Evolutionary conservation across 2,797 vertebrate species (phyloP).

Genomic region (Tauraco hartlaubi): DNA sequence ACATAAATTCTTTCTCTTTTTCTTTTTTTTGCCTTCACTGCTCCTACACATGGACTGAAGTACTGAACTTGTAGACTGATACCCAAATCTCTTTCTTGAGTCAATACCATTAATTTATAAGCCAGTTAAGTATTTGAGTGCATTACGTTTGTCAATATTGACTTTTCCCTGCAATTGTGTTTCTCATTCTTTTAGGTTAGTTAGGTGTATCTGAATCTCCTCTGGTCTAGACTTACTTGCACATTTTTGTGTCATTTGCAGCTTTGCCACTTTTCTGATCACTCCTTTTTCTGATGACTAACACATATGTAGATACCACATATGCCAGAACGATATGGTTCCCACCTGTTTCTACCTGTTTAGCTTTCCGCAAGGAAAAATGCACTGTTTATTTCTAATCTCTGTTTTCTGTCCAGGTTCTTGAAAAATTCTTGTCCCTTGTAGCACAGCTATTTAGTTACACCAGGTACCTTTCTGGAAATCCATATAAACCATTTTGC

Average conservation of each 20-base stretch:
- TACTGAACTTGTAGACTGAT: background rate
- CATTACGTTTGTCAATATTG: slow-evolving; percentile 55
- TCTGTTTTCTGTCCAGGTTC: background rate
- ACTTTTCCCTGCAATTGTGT: slow-evolving; percentile 11
- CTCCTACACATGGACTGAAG: background rate
- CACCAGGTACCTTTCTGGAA: background rate
- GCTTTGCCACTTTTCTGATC: background rate
- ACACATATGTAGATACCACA: background rate
- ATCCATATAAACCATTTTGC: background rate
- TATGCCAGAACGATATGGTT: background rate
- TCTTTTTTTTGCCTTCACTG: background rate
- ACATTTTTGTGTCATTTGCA: background rate
- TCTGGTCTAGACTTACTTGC: background rate
- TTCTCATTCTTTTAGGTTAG: slow-evolving; percentile 8
- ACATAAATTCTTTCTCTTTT: background rate
- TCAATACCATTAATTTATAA: slow-evolving; percentile 61
- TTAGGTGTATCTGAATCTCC: background rate
- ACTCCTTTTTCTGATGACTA: background rate
- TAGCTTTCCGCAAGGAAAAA: background rate
- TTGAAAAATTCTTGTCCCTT: background rate
- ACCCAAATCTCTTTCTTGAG: slow-evolving; percentile 20
- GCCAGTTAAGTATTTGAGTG: slow-evolving; percentile 9
- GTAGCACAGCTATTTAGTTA: background rate
- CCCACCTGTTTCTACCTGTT: background rate
- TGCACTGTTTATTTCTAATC: background rate